phyloP scores from a whole-genome alignment of 2,888 invertebrate species.

The Lissocephala sabroskyi region DNA sequence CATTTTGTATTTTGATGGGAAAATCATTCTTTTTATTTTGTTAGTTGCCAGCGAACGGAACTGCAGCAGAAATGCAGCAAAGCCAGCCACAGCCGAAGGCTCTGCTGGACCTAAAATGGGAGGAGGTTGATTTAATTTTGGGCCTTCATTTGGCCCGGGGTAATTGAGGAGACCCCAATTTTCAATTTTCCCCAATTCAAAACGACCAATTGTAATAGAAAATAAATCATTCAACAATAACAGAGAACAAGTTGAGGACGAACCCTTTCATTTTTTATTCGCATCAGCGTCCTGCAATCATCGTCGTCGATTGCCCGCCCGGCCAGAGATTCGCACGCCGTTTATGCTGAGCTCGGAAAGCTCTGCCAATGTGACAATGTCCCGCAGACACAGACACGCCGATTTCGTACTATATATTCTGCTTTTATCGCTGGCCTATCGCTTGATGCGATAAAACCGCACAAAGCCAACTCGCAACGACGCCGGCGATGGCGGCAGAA shows the following conservation, averaged over 20 bases:
- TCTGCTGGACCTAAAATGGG: conserved; percentile 13
- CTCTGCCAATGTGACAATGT: not conserved
- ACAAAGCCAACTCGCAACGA: conserved; percentile 34
- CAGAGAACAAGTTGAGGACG: not conserved
- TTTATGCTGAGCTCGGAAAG: not conserved
- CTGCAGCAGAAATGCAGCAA: conserved; percentile 12
- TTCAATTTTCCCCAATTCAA: not conserved
- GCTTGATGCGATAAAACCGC: conserved; percentile 27
- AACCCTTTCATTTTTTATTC: too few relatives aligned
- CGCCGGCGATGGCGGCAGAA: conserved; percentile 22
- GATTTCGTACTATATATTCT: too few relatives aligned
- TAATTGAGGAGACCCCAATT: conserved; percentile 10
- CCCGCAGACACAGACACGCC: conserved; percentile 1
- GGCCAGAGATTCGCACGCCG: not conserved
- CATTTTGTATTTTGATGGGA: conserved; percentile 40
- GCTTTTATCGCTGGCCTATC: conserved; percentile 7
- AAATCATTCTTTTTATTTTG: conserved; percentile 30
- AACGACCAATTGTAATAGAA: not conserved
- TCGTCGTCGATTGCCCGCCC: too few relatives aligned
- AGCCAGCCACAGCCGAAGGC: too few relatives aligned
- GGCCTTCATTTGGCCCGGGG: conserved; percentile 35
- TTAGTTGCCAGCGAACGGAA: conserved; percentile 9
- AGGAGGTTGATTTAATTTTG: conserved; percentile 48
- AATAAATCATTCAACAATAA: not conserved
- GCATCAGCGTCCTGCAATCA: too few relatives aligned